Conservation (phyloP, 2,888 invertebrate genomes). For the Aphodius sticticus region DNA sequence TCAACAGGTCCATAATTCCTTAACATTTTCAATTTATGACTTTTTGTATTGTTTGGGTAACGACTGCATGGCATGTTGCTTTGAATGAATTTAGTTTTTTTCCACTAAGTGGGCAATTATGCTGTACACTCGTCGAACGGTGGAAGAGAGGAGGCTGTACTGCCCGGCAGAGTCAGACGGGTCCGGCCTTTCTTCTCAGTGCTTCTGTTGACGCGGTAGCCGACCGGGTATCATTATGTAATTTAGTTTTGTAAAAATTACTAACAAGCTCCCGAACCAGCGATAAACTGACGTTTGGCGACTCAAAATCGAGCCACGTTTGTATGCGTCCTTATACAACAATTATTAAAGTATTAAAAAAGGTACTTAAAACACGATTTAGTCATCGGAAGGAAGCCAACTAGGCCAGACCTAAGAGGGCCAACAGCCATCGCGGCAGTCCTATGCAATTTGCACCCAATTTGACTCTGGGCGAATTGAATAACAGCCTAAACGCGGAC, state of each 20-base stretch:
- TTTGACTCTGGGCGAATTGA: neutral
- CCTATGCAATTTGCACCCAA: neutral
- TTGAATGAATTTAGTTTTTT: conserved; percentile 4
- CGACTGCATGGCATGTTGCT: conserved; percentile 4
- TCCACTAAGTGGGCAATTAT: neutral
- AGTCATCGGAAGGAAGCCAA: too few relatives aligned
- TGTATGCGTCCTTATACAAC: too few relatives aligned
- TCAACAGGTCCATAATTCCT: neutral
- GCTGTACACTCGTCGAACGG: neutral
- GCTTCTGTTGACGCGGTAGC: neutral
- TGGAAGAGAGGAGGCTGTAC: too few relatives aligned
- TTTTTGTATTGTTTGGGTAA: conserved; percentile 4
- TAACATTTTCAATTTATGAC: neutral
- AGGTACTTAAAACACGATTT: too few relatives aligned
- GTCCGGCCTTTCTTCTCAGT: neutral
- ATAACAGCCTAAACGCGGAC: neutral
- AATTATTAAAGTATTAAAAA: too few relatives aligned
- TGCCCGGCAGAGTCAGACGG: neutral
- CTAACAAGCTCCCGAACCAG: neutral
- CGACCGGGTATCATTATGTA: neutral
- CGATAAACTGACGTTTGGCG: neutral
- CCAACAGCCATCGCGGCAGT: neutral
- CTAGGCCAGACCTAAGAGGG: neutral
- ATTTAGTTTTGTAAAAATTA: neutral
- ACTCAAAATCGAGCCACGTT: neutral